Conservation (phyloP, 2,888 invertebrate species). For the Chironomus tentans region DNA sequence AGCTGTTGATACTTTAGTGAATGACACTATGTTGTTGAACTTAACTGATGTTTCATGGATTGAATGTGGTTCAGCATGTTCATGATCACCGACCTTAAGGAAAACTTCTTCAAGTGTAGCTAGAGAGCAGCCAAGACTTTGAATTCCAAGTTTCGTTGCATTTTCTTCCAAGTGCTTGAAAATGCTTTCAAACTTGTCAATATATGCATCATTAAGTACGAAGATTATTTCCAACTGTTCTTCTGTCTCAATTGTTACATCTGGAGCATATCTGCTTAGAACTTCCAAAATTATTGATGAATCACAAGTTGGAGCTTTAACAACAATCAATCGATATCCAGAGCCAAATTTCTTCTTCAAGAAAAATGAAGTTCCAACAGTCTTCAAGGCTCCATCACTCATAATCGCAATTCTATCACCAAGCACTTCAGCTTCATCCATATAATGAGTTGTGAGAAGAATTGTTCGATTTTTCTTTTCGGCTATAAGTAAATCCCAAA, state of each 20-base stretch:
- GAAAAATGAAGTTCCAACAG: constrained; percentile 71
- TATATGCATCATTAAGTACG: constrained; percentile 53
- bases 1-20: background rate
- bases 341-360: constrained; percentile 76
- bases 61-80: constrained; percentile 30
- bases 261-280: constrained; percentile 54
- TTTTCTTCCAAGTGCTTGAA: constrained; percentile 56
- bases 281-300: constrained; percentile 47
- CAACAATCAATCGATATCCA: constrained; percentile 63
- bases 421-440: constrained; percentile 83
- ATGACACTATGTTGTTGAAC: background rate
- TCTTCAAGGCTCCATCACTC: constrained; percentile 69
- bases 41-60: background rate
- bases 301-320: constrained; percentile 48
- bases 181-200: constrained; percentile 56
- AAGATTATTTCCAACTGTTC: constrained; percentile 65
- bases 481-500: constrained; percentile 71
- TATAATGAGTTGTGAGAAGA: constrained; percentile 75
- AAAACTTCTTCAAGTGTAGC: constrained; percentile 87
- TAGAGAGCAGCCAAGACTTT: constrained; percentile 66
- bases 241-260: constrained; percentile 55
- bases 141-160: constrained; percentile 51
- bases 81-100: constrained; percentile 53
- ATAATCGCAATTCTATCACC: constrained; percentile 84
- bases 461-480: constrained; percentile 67